These are phyloP conservation scores for Lepus americanus DNA, from an alignment of 2,113 vertebrate species.

Conservation along the genomic window DNA sequence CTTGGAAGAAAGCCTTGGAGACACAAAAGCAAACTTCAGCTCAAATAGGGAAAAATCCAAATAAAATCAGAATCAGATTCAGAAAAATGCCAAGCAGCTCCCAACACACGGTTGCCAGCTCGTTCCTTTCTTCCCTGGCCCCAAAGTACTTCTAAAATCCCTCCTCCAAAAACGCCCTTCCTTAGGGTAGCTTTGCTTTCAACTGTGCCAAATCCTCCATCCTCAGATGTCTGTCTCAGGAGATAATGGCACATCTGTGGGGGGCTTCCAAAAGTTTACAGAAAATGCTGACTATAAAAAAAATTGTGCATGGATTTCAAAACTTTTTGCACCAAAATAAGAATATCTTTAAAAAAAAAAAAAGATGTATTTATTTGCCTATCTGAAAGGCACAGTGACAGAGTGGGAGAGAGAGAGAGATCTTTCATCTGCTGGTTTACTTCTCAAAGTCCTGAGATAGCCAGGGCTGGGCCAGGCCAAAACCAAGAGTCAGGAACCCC, in stretches of 20 bases:
- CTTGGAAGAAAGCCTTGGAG: constrained; percentile 48
- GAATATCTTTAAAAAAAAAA: too few relatives aligned
- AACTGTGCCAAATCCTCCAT: background rate
- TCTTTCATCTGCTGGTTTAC: too few relatives aligned
- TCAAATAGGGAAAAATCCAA: constrained; percentile 57
- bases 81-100: constrained; percentile 52
- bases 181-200: background rate
- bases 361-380: too few relatives aligned
- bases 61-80: constrained; percentile 40
- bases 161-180: background rate
- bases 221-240: background rate
- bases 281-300: too few relatives aligned
- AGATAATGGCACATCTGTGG: background rate
- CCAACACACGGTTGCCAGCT: background rate
- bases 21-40: constrained; percentile 66
- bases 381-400: too few relatives aligned
- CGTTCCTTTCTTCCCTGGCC: background rate
- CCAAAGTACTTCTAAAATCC: background rate
- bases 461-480: too few relatives aligned
- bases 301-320: too few relatives aligned
- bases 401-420: too few relatives aligned
- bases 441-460: too few relatives aligned
- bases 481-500: too few relatives aligned
- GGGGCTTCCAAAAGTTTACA: background rate
- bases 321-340: too few relatives aligned